Conservation (phyloP, 1,140 invertebrate species). For the Diorhabda elongata region DNA sequence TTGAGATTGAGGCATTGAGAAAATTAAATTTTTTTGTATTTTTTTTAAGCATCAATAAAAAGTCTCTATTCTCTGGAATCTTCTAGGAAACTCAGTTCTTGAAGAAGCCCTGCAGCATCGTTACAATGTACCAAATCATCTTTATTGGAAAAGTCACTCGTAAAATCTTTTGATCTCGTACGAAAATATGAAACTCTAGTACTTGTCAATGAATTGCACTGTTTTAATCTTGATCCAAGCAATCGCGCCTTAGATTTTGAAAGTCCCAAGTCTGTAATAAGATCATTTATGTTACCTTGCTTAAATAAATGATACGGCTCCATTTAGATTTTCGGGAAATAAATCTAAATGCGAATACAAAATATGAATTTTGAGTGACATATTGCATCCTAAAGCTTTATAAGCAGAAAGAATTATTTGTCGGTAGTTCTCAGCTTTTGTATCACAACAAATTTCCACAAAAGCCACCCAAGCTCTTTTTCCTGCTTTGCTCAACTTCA, state of each 20-base stretch:
- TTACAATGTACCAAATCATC: constrained; percentile 19
- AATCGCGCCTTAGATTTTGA: constrained; percentile 11
- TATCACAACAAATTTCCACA: too few relatives aligned
- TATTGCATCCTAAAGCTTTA: too few relatives aligned
- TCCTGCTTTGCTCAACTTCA: too few relatives aligned
- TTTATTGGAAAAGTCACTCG: constrained; percentile 12
- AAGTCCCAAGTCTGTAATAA: not conserved
- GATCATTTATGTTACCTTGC: not conserved
- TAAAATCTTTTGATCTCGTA: constrained; percentile 7
- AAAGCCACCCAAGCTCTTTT: too few relatives aligned
- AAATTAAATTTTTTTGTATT: constrained; percentile 8
- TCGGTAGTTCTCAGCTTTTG: too few relatives aligned
- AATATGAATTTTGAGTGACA: too few relatives aligned
- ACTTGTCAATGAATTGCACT: not conserved
- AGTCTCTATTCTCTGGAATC: constrained; percentile 7
- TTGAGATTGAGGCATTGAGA: too few relatives aligned
- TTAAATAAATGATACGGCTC: not conserved
- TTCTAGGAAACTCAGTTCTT: constrained; percentile 16
- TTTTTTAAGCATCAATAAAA: constrained; percentile 21
- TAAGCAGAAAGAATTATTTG: too few relatives aligned
- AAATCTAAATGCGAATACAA: too few relatives aligned
- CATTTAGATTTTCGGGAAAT: too few relatives aligned
- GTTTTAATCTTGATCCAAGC: constrained; percentile 12
- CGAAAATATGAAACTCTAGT: constrained; percentile 7
- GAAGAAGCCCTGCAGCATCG: constrained; percentile 15